Evolutionary conservation across 2,797 vertebrate genomes (phyloP).

Genomic region (Apogon talboti): DNA sequence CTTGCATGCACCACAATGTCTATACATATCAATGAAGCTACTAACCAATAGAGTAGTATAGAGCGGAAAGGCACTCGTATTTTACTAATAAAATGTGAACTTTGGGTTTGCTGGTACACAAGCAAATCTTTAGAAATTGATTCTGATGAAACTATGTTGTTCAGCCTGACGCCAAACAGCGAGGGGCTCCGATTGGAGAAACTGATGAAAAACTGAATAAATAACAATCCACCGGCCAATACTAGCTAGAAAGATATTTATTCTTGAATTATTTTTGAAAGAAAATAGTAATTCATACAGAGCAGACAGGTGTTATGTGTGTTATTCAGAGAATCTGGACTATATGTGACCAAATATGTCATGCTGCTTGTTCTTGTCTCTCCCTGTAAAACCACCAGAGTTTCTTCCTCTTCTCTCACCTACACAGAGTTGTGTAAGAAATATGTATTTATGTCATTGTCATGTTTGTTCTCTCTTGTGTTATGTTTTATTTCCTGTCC

Average conservation of each 20-base stretch:
- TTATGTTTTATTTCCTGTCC: slow-evolving; percentile 52
- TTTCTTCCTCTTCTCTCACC: background rate
- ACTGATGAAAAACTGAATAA: slow-evolving; percentile 2
- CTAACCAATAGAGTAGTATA: slow-evolving; percentile 76
- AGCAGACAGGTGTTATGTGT: slow-evolving; percentile 37
- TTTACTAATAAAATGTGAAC: slow-evolving; percentile 65
- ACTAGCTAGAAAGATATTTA: slow-evolving; percentile 47
- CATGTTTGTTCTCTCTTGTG: slow-evolving; percentile 47
- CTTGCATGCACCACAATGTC: slow-evolving; percentile 74
- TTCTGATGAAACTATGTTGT: slow-evolving; percentile 24
- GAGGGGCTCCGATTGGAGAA: slow-evolving; percentile 30
- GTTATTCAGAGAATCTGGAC: slow-evolving; percentile 51
- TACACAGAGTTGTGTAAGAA: slow-evolving; percentile 51
- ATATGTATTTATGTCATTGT: slow-evolving; percentile 65
- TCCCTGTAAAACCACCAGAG: slow-evolving; percentile 3
- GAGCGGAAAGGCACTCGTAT: slow-evolving; percentile 59
- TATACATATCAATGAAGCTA: slow-evolving; percentile 76
- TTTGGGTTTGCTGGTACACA: slow-evolving; percentile 42
- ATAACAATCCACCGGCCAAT: slow-evolving; percentile 32
- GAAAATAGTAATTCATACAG: slow-evolving; percentile 26
- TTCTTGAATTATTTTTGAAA: slow-evolving; percentile 39
- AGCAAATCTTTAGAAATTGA: slow-evolving; percentile 33
- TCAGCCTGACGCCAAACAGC: slow-evolving; percentile 57
- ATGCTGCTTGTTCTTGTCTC: slow-evolving; percentile 49
- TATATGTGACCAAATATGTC: slow-evolving; percentile 63